Evolutionary conservation across 1,140 invertebrate genomes (phyloP).

Genomic region (Manduca sexta): DNA sequence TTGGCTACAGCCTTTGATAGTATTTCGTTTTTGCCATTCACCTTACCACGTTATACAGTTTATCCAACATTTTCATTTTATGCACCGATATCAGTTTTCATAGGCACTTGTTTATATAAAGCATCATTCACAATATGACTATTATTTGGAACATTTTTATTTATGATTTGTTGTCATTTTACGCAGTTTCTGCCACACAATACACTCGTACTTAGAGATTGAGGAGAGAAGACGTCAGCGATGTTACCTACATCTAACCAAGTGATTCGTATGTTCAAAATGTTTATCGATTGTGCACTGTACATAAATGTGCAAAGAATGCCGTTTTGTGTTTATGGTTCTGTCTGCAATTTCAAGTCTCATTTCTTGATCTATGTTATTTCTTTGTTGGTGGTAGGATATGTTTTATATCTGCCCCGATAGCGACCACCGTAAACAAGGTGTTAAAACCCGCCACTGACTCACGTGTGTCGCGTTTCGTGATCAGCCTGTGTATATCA

Average conservation of each 20-base stretch:
- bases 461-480: no score
- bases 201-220: constrained; percentile 68
- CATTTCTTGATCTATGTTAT: no score
- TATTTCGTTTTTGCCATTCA: no score
- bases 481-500: no score
- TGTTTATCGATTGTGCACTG: constrained; percentile 50
- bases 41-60: no score
- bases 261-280: constrained; percentile 53
- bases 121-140: background rate
- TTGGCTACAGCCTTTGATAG: no score
- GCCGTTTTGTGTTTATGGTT: constrained; percentile 15
- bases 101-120: background rate
- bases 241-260: constrained; percentile 51
- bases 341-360: constrained; percentile 5
- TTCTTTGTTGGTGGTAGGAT: no score
- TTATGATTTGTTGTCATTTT: constrained; percentile 41
- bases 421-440: no score
- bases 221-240: constrained; percentile 50
- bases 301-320: constrained; percentile 37
- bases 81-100: no score
- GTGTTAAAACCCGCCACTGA: no score
- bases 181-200: constrained; percentile 65
- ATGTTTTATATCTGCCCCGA: no score
- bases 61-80: no score
- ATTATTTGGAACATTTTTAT: background rate